Evolutionary conservation across 2,888 invertebrate genomes (phyloP), one percentile per base, ranked within the genome.

Genomic region (Pachydiplax longipennis): DNA sequence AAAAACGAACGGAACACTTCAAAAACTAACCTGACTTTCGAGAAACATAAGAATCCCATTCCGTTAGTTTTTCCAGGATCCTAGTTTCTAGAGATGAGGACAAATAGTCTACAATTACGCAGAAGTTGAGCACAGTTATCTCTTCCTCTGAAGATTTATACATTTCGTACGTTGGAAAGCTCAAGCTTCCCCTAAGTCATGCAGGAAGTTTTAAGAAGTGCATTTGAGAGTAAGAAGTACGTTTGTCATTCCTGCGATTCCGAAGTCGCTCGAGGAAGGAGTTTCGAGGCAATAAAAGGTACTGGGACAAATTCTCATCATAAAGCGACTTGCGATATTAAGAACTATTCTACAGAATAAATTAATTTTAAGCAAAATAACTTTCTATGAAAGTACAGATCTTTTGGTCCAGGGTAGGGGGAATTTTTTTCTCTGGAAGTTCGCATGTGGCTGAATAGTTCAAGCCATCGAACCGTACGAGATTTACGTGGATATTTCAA

Each of bases 21-120:
- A 87, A 37, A 73, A 87, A 87, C 87, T 87, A 58, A 53, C 37
- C 73, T 31, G 73, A 73, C 25, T 73, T 73, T 12, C 12, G 31
- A 25, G 31, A 25, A 31, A 25, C 58, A 37, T 61, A 87, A 83
- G 82, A 87, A 87, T 61, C 40, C 87, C 87, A 61, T 87, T 87
- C n/a, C 13, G 31, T 31, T 73, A 13, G 73, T 73, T 87, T 87
- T 87, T 87, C n/a, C 35, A 37, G 10, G n/a, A 61, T 22, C 87
- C 87, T 61, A 35, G 73, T 73, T 61, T 61, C 61, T 61, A 83
- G 65, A 12, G 65, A 83, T 31, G 87, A 87, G 61, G 87, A 87
- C 65, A 65, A 87, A 65, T 87, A 37, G 87, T 61, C 58, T 61
- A 58, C 87, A 65, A 87, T 87, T 87, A 87, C 87, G 87, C 37